Conservation (phyloP, 64 coral and sea anemone species). For the Montipora cactus region DNA sequence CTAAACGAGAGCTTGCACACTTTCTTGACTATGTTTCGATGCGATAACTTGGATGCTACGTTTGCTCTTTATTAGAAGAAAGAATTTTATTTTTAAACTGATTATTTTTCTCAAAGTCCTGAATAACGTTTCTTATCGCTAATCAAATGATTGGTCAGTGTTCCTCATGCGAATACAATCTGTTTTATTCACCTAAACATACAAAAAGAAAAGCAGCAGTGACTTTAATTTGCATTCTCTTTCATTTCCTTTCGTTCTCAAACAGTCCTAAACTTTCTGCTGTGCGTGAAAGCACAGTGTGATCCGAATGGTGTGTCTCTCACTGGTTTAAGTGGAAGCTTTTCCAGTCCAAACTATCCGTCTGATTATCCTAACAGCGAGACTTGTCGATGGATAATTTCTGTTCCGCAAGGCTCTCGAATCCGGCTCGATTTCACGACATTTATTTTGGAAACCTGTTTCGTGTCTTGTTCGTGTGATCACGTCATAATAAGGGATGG, state of each 20-base stretch:
- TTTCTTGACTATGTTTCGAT: no score
- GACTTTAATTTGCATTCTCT: background rate
- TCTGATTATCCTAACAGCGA: constrained; percentile 11
- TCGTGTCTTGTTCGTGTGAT: constrained; percentile 50
- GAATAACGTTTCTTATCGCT: no score
- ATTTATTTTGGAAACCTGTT: constrained; percentile 44
- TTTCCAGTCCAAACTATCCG: constrained; percentile 30
- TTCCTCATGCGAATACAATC: no score
- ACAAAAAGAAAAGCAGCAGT: no score
- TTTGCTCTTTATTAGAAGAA: no score
- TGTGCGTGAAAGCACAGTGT: background rate
- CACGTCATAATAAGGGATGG: constrained; percentile 60
- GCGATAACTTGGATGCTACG: no score
- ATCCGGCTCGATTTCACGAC: constrained; percentile 6
- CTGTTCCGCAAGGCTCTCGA: background rate
- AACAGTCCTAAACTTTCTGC: background rate
- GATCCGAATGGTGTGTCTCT: background rate
- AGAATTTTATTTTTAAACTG: no score
- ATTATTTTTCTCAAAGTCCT: no score
- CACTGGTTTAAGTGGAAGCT: background rate
- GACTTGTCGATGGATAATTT: constrained; percentile 37
- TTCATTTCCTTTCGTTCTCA: background rate
- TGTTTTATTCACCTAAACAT: no score
- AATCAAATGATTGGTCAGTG: no score
- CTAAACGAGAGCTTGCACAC: no score